Conservation (phyloP, 37 sponge, comb jelly and placozoan genomes). For the Eunapius fragilis region DNA sequence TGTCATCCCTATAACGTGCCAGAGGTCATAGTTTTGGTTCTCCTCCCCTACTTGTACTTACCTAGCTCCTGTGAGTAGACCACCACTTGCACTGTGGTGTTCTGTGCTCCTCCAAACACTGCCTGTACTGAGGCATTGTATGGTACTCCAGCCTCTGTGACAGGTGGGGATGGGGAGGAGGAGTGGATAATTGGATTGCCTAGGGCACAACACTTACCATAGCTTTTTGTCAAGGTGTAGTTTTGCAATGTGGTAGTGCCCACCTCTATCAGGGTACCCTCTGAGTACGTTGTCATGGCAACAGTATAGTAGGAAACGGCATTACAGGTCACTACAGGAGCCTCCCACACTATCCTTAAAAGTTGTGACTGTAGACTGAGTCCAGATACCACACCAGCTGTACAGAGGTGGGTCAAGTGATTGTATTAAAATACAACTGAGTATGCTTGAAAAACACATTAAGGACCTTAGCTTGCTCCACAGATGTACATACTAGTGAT, state of each 20-base stretch:
- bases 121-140: neutral
- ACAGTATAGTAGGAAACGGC: neutral
- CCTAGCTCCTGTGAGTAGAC: no score
- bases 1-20: no score
- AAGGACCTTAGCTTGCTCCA: no score
- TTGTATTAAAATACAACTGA: no score
- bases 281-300: neutral
- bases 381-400: neutral
- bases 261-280: neutral
- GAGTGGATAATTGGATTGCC: neutral
- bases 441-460: neutral
- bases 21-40: no score
- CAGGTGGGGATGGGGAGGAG: neutral
- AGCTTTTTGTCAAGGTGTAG: neutral
- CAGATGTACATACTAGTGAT: no score
- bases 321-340: neutral
- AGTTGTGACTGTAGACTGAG: neutral
- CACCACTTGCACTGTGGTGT: neutral
- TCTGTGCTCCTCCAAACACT: neutral
- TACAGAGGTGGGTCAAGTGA: neutral
- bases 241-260: neutral
- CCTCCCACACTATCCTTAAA: neutral
- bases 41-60: no score
- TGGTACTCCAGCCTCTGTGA: neutral
- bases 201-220: neutral